phyloP scores from a whole-genome alignment of 2,888 invertebrate species.

The Rhodophaea formosa region DNA sequence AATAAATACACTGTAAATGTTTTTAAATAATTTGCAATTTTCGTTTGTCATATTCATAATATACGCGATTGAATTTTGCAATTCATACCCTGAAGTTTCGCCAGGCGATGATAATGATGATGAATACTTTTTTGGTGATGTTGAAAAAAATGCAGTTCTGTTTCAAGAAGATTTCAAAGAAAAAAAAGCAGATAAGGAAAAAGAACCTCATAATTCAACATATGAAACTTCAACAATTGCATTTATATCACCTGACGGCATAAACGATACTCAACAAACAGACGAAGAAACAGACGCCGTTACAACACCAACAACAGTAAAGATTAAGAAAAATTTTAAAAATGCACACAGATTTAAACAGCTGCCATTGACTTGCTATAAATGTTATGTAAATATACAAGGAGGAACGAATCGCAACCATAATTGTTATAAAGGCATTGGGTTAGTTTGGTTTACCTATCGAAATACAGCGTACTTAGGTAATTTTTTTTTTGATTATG shows the following conservation, averaged over 20 bases:
- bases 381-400: not conserved
- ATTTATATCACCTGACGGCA: too few relatives aligned
- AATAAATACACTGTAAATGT: not conserved
- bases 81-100: not conserved
- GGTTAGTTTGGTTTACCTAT: conserved; percentile 39
- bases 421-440: conserved; percentile 35
- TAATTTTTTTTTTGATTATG: not conserved
- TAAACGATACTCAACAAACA: too few relatives aligned
- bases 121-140: not conserved
- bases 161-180: too few relatives aligned
- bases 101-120: not conserved
- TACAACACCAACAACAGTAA: too few relatives aligned
- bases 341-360: too few relatives aligned
- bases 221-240: too few relatives aligned
- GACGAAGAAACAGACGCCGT: too few relatives aligned
- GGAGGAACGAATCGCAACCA: not conserved
- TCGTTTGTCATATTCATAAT: conserved; percentile 46
- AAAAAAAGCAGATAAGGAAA: too few relatives aligned
- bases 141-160: too few relatives aligned
- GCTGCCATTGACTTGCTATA: not conserved
- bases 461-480: not conserved
- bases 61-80: conserved; percentile 29
- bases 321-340: too few relatives aligned
- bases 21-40: conserved; percentile 33
- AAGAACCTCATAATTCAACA: too few relatives aligned